Evolutionary conservation across 2,888 invertebrate genomes (phyloP).

Genomic region (Trissonchulus sp.): DNA sequence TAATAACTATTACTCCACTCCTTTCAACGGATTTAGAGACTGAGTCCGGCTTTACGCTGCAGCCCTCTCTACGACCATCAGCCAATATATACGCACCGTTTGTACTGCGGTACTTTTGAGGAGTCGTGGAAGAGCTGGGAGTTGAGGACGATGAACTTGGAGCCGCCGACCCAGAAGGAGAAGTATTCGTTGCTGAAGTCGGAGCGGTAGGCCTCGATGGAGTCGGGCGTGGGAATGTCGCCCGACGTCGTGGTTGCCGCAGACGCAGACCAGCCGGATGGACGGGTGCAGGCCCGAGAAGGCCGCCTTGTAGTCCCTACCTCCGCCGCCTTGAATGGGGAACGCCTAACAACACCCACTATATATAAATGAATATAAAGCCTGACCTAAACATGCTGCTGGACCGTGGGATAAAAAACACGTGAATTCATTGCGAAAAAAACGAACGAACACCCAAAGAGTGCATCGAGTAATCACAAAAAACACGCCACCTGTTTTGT

Average conservation of each 20-base stretch:
- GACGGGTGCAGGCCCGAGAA: conserved; percentile 53
- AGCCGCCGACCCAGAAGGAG: conserved; percentile 57
- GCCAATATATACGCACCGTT: background rate
- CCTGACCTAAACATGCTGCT: too few species aligned
- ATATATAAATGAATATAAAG: too few species aligned
- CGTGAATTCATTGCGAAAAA: too few species aligned
- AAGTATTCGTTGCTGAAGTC: conserved; percentile 57
- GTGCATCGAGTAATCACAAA: too few species aligned
- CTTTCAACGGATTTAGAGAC: too few species aligned
- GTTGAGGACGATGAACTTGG: conserved; percentile 57
- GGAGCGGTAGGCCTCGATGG: conserved; percentile 47
- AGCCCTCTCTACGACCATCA: too few species aligned
- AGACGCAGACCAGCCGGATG: conserved; percentile 57
- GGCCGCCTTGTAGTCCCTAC: conserved; percentile 52
- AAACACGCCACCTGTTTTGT: too few species aligned
- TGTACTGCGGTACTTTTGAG: conserved; percentile 38
- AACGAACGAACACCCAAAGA: too few species aligned
- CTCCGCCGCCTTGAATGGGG: too few species aligned
- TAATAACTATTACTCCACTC: too few species aligned
- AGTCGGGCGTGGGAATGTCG: conserved; percentile 54
- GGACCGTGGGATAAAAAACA: too few species aligned
- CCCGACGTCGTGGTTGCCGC: conserved; percentile 60
- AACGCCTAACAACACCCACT: conserved; percentile 27
- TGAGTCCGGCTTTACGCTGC: too few species aligned
- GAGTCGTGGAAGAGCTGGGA: conserved; percentile 55